A percentile compares a stretch with the other conserved stretches of the same genome.
These are phyloP conservation scores for Gopherus evgoodei DNA, from an alignment of 2,113 vertebrate genomes.

Conservation along the genomic window DNA sequence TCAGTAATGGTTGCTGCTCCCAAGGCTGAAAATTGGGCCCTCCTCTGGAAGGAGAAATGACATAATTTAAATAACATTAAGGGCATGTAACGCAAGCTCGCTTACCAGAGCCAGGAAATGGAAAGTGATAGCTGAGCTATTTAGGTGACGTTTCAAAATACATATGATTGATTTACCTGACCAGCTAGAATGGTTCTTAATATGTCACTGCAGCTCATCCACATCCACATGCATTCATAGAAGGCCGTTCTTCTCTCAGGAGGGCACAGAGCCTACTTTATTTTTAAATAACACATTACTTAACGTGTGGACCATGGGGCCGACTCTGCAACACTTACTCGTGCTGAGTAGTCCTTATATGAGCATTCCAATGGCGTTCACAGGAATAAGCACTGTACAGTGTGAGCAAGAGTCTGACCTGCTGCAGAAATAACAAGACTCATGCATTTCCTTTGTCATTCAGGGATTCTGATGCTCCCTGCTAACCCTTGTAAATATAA, in stretches of 20 bases:
- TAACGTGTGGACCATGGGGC: background rate
- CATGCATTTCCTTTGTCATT: fast-evolving
- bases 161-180: constrained; percentile 54
- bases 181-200: background rate
- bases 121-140: constrained; percentile 10
- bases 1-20: background rate
- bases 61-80: background rate
- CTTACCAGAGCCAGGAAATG: background rate
- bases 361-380: background rate
- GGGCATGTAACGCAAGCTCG: background rate
- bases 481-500: fast-evolving
- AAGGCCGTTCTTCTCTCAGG: background rate
- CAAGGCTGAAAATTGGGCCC: background rate
- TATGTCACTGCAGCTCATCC: background rate
- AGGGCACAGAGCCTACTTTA: background rate
- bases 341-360: background rate
- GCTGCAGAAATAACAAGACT: background rate
- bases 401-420: background rate
- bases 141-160: background rate
- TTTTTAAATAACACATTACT: background rate
- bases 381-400: background rate
- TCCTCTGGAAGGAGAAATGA: background rate
- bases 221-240: constrained; percentile 9
- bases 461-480: fast-evolving
- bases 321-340: background rate